Base-by-base conservation (phyloP, 2,113 vertebrate genomes). In the Pungitius pungitius region DNA sequence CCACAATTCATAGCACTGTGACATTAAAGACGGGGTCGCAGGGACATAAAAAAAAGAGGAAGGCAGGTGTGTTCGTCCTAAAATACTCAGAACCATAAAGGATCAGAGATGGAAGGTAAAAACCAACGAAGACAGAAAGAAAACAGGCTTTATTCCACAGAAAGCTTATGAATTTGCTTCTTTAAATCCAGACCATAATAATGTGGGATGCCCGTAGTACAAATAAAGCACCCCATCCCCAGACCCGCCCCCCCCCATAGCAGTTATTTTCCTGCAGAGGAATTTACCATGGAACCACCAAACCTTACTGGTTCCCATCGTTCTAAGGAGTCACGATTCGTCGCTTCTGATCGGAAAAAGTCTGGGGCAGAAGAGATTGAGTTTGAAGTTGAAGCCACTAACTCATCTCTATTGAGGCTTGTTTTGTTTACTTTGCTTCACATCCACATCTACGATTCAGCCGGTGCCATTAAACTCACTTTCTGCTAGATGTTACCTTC, bases 401-500 rank as follows among this genome's bases (percentile, higher is more conserved):
- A 8, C 64, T 56, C 59, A 30, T 39, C 0, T 74, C 51, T 56
- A 6, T 47, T n/a, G 30, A 30, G 27, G 20, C 56, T 55, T 26
- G 22, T 62, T 49, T 68, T 55, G 20, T 27, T 30, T 22, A 30
- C 54, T 37, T 13, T 24, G 47, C 55, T 60, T 61, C 54, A 30
- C 68, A 33, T 83, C 57, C 43, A 13, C 55, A 17, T 68, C 54
- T 45, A 63, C 14, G 27, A 68, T 63, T 62, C 35, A 17, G 62
- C 54, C 45, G 67, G 22, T 67, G 55, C 24, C 14, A 37, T 47
- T 68, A 30, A 61, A 5, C 69, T 24, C 64, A 20, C 64, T 3
- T 30, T 45, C 43, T 26, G 51, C 24, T 57, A 33, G 59, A 17
- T 22, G 11, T 66, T 45, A 45, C 8, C 39, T 37, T 15, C n/a